Evolutionary conservation across 2,797 vertebrate genomes (phyloP), one percentile per base, ranked within the genome.

Genomic region (Catharus ustulatus): DNA sequence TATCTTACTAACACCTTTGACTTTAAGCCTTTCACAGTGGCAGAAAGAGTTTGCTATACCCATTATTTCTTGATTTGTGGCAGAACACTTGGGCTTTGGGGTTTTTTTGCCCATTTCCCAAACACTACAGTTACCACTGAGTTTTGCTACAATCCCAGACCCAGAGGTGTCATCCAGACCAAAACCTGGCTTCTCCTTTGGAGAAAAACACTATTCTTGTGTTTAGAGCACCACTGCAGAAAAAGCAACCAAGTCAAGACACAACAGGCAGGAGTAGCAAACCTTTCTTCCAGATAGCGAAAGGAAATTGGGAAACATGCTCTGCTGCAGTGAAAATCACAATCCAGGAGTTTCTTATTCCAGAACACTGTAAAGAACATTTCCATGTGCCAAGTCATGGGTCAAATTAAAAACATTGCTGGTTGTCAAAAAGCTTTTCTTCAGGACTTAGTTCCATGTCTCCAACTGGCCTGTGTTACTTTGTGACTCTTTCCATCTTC

Each of bases 331-430:
- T 63, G 43, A 40, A 84, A 92, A 82, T 34, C 68, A 62, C 1
- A 77, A 32, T 20, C n/a, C 72, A 89, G 49, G 38, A 91, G 61
- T 30, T 72, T 66, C 22, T 7, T 68, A 64, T 68, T 87, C 82
- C 87, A 94, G 84, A 77, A 77, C 89, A 91, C 26, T 36, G 43
- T 54, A 83, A 89, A 93, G 82, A 96, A 94, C 87, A 85, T 84
- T 78, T 87, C 87, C 49, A 26, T 7, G 57, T 6, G 95, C 91
- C 95, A 96, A 94, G 84, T 77, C 20, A 23, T 24, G n/a, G 94
- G 84, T 89, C 72, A 91, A 86, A 87, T 0, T 4, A 63, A 92
- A 84, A 94, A 94, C 75, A 54, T 1, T 57, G 63, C 72, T 64
- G 42, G 38, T 58, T 79, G 79, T 80, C 89, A 85, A 55, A 91